A percentile compares a stretch with the other conserved stretches of the same genome.
These are phyloP conservation scores for Drosophila limbata DNA, from an alignment of 2,888 invertebrate species.

Conservation along the genomic window DNA sequence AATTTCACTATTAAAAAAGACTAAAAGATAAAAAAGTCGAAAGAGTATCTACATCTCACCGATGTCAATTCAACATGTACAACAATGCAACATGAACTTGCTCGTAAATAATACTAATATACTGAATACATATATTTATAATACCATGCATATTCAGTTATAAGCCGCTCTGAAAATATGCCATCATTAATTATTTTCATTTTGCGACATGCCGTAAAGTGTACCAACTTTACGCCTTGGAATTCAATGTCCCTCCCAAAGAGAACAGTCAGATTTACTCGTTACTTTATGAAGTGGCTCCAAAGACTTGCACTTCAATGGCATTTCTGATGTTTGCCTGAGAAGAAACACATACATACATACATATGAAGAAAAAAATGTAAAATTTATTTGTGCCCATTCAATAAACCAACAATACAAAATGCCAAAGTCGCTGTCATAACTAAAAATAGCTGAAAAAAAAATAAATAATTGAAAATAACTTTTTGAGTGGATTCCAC, in stretches of 20 bases:
- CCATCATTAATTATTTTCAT: constrained; percentile 68
- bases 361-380: not conserved
- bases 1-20: not conserved
- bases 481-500: not conserved
- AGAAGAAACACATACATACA: not conserved
- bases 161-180: constrained; percentile 55
- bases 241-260: constrained; percentile 23
- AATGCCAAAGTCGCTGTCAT: constrained; percentile 36
- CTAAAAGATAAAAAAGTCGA: not conserved
- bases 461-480: constrained; percentile 20
- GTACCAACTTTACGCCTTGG: constrained; percentile 46
- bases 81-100: constrained; percentile 10
- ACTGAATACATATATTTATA: constrained; percentile 14
- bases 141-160: constrained; percentile 20
- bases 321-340: not conserved
- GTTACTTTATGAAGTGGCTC: not conserved
- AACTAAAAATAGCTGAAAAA: constrained; percentile 23
- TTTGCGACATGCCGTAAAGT: constrained; percentile 26
- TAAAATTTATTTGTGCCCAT: constrained; percentile 41
- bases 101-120: constrained; percentile 29
- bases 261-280: constrained; percentile 19
- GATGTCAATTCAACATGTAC: constrained; percentile 4
- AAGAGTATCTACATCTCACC: not conserved
- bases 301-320: constrained; percentile 22
- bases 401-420: constrained; percentile 33